Evolutionary conservation across 2,888 invertebrate genomes (phyloP), one percentile per base, ranked within the genome.

Genomic region (Pseudococcus longispinus): DNA sequence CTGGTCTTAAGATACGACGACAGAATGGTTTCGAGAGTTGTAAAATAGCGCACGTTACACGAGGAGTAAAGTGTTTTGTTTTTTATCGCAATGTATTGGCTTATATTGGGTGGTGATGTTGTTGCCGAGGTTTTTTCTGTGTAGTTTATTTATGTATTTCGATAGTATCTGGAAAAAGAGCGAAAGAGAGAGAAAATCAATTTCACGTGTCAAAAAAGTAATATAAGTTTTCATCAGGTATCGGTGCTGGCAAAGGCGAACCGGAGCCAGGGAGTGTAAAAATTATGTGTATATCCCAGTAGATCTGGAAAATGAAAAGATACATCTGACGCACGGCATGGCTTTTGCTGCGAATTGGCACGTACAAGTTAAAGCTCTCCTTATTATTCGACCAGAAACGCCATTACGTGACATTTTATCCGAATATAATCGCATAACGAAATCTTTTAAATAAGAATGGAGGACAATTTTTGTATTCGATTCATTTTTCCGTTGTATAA

Each of bases 311-410:
- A 80, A 83, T 26, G 55, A 84, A 84, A 84, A 84, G 65, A 65
- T 84, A 84, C 84, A 65, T 84, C 65, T 55, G 60, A 42, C 60
- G 60, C 65, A 60, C 84, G 84, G 29, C 32, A 60, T 60, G 23
- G 84, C 60, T 84, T 32, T 26, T 42, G 32, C 8, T 37, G 77
- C 44, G 42, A 55, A 84, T 84, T 65, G 65, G 84, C 84, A 84
- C 84, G 84, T 84, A 65, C 84, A 37, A 84, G 60, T 84, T 60
- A 84, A 84, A 84, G 84, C 60, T 84, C 77, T 80, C 42, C 84
- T 84, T 84, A 84, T 84, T 84, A 84, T 84, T 84, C 84, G 84
- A 84, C 84, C 84, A 84, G 84, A 84, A 84, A 84, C 84, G 60
- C 60, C 84, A 37, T 84, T 84, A 84, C 84, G 84, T 84, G 84